Conservation (phyloP, 35 echinoderm and acorn worm genomes). For the Chiridota heheva region DNA sequence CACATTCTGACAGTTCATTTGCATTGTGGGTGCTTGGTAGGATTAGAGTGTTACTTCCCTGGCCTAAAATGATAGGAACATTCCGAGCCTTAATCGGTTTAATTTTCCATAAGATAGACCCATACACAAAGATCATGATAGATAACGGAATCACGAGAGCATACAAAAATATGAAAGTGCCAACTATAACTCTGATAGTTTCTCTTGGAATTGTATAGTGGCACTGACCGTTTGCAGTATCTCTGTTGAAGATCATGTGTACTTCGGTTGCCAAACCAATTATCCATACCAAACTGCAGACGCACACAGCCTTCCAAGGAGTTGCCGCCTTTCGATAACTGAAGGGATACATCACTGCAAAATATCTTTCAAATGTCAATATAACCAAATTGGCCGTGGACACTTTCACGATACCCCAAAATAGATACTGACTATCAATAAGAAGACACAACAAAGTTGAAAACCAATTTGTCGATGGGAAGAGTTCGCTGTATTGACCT, state of each 20-base stretch:
- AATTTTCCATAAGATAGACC: background rate
- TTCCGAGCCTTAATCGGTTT: background rate
- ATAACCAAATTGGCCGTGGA: slow-evolving; percentile 35
- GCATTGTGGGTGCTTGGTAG: too few relatives aligned
- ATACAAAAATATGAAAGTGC: background rate
- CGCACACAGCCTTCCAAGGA: background rate
- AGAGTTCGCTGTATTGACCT: background rate
- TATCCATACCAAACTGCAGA: slow-evolving; percentile 3
- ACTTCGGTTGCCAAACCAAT: slow-evolving; percentile 9
- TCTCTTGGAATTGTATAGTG: background rate
- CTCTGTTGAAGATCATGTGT: background rate
- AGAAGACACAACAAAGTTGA: slow-evolving; percentile 4
- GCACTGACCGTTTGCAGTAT: background rate
- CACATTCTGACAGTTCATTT: too few relatives aligned
- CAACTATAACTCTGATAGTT: background rate
- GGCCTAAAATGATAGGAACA: background rate
- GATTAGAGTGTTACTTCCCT: background rate
- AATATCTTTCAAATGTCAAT: slow-evolving; percentile 45
- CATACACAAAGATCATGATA: slow-evolving; percentile 31
- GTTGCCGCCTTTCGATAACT: slow-evolving; percentile 6
- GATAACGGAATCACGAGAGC: slow-evolving; percentile 18
- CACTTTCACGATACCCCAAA: slow-evolving; percentile 33
- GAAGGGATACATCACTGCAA: slow-evolving; percentile 28
- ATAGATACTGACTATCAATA: slow-evolving; percentile 15
- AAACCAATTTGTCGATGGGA: background rate